Evolutionary conservation across 2,888 invertebrate genomes (phyloP).

Genomic region (Lymantria dispar): DNA sequence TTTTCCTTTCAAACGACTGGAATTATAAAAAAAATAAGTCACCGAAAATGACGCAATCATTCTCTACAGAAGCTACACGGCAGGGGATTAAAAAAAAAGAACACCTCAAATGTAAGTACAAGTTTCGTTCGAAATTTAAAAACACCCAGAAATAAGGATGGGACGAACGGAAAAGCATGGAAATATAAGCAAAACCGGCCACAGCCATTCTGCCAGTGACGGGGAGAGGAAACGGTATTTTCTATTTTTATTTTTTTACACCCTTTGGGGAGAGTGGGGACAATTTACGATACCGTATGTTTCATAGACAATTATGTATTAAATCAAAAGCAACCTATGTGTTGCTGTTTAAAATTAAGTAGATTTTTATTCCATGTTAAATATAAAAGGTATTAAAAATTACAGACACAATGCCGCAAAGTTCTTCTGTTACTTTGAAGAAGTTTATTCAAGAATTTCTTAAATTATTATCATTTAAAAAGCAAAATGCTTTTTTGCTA

Average conservation of each 20-base stretch:
- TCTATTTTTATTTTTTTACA: constrained; percentile 53
- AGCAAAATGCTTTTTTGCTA: too few relatives aligned
- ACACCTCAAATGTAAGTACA: constrained; percentile 63
- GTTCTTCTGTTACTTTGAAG: too few relatives aligned
- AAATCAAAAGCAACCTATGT: too few relatives aligned
- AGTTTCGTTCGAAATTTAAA: constrained; percentile 48
- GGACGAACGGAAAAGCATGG: constrained; percentile 57
- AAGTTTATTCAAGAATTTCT: too few relatives aligned
- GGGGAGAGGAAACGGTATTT: constrained; percentile 71
- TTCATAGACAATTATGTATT: not conserved
- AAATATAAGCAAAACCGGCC: constrained; percentile 59
- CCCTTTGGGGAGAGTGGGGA: constrained; percentile 4
- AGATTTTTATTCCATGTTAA: too few relatives aligned
- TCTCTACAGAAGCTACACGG: constrained; percentile 63
- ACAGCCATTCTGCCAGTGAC: constrained; percentile 74
- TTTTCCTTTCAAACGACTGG: not conserved
- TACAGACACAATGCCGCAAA: too few relatives aligned
- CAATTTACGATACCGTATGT: constrained; percentile 28
- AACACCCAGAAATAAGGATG: constrained; percentile 56
- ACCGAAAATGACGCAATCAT: constrained; percentile 61
- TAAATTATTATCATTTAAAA: too few relatives aligned
- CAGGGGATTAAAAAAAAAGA: constrained; percentile 70
- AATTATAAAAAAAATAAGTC: constrained; percentile 9
- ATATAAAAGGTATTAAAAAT: too few relatives aligned
- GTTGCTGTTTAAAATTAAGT: too few relatives aligned